Conservation (phyloP, 1,140 invertebrate species). For the Chlorops oryzae region DNA sequence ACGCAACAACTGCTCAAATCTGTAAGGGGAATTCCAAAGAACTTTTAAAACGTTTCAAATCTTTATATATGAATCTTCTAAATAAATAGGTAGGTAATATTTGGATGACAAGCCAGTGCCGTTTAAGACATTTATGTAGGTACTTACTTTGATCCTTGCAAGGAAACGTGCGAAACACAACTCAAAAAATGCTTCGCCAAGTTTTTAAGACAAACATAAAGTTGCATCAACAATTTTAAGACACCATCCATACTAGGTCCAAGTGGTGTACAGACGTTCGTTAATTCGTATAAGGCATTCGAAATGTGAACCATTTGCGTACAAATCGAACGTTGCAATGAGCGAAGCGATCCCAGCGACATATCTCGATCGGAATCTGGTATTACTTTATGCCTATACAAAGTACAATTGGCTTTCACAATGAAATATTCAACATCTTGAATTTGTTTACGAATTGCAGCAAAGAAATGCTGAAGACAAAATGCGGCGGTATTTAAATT, state of each 20-base stretch:
- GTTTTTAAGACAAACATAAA: constrained; percentile 38
- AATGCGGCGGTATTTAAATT: constrained; percentile 24
- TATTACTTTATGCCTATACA: constrained; percentile 35
- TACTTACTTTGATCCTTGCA: constrained; percentile 34
- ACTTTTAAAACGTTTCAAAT: background rate
- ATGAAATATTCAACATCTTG: constrained; percentile 41
- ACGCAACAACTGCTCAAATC: constrained; percentile 54
- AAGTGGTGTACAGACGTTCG: constrained; percentile 35
- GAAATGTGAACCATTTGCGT: constrained; percentile 37
- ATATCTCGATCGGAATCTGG: constrained; percentile 33
- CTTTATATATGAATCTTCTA: background rate
- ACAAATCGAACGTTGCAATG: constrained; percentile 36
- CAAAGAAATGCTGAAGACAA: constrained; percentile 34
- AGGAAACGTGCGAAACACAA: constrained; percentile 14
- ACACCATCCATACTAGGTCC: constrained; percentile 34
- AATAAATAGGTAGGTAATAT: background rate
- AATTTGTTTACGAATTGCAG: constrained; percentile 34
- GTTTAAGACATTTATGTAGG: background rate
- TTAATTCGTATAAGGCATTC: constrained; percentile 27
- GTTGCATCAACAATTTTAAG: constrained; percentile 35
- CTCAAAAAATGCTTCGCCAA: constrained; percentile 33
- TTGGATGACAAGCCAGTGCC: no score
- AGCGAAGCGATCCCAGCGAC: constrained; percentile 29
- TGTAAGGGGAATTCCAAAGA: constrained; percentile 22
- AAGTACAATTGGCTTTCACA: constrained; percentile 35